Conservation (phyloP, 53 echinoderm and acorn worm genomes). For the Crossaster papposus region DNA sequence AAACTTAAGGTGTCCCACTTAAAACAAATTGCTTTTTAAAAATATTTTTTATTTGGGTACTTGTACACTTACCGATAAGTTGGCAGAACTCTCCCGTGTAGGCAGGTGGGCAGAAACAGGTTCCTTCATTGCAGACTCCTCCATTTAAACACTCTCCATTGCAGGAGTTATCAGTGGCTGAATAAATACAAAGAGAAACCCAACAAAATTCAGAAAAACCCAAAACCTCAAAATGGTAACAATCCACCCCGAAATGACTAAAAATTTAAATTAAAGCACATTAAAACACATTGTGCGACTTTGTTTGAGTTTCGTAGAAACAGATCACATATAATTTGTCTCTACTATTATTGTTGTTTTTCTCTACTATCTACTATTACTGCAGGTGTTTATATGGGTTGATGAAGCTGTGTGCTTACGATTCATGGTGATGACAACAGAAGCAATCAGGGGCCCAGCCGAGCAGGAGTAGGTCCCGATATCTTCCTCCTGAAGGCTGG, state of each 20-base stretch:
- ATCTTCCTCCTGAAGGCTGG: constrained; percentile 70
- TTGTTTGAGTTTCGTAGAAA: too few species aligned
- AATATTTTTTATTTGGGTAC: neutral
- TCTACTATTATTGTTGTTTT: too few species aligned
- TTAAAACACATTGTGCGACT: too few species aligned
- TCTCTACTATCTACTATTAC: too few species aligned
- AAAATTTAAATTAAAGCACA: too few species aligned
- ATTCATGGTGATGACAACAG: constrained; percentile 70
- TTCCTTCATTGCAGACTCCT: constrained; percentile 63
- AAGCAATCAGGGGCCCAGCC: constrained; percentile 72
- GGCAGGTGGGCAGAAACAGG: constrained; percentile 71
- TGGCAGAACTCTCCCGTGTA: constrained; percentile 76
- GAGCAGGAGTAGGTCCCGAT: constrained; percentile 78
- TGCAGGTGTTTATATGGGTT: constrained; percentile 2
- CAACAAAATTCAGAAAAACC: too few species aligned
- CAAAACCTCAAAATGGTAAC: too few species aligned
- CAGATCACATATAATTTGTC: too few species aligned
- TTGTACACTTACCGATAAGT: constrained; percentile 40
- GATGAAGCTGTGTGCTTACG: constrained; percentile 61
- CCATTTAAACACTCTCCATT: constrained; percentile 69
- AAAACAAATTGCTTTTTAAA: too few species aligned
- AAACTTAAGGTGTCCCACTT: neutral
- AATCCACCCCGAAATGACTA: too few species aligned
- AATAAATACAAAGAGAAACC: neutral
- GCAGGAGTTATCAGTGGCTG: constrained; percentile 55